Evolutionary conservation across 2,888 invertebrate species (phyloP), one percentile per base, ranked within the genome.

Genomic region (Hylaea fasciaria): DNA sequence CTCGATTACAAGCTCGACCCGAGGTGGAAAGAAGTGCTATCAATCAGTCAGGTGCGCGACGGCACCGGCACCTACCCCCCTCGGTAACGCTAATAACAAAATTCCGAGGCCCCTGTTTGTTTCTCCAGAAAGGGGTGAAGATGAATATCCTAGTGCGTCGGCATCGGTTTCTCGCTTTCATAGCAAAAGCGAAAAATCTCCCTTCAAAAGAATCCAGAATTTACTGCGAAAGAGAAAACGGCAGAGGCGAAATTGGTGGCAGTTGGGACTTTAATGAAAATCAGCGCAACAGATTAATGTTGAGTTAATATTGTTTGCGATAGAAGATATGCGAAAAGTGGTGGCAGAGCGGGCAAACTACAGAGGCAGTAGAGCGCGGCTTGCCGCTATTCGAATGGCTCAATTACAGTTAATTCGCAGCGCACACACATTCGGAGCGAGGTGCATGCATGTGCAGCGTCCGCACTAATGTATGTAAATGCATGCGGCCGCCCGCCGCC

Each of bases 1-100:
- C 91, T 89, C 92, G 92, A 92, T 92, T 92, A 92, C 91, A 90
- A 89, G 89, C 91, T 90, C 91, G 91, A 89, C 90, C 91, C 91
- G 88, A 89, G 89, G 90, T 87, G 86, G 89, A 92, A 92, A 92
- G 92, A 91, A 92, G 89, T 86, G 89, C 91, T 91, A 92, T 92
- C 91, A 91, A 91, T 92, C 92, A 91, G 91, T 89, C 89, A 91
- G 91, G 91, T 91, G 88, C 83, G 90, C 88, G 87, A 88, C 89
- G 87, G 85, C 77, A 83, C 77, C 81, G 81, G 83, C 77, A 83
- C 81, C 83, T 83, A 82, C 84, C 83, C 56, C 83, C 85, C 86
- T 85, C 89, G 83, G 88, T 86, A 88, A 88, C 87, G 87, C 88
- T 90, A 92, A 91, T 92, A 92, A 91, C 91, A 87, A 92, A 91